Evolutionary conservation across 2,113 vertebrate species (phyloP), one percentile per base, ranked within the genome.

Genomic region (Empidonax traillii): DNA sequence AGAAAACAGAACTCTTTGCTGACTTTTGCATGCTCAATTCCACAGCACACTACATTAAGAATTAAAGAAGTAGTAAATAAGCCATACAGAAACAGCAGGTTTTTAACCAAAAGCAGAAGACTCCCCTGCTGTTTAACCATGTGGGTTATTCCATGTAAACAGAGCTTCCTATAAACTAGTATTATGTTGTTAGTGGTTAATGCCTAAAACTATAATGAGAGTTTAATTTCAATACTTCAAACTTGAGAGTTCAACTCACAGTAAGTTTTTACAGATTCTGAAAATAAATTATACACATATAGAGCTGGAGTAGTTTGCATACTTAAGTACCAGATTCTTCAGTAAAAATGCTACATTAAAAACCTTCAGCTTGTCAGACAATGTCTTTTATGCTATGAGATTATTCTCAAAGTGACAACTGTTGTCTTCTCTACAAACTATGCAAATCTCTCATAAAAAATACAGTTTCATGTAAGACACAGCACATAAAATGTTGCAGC

Each of bases 11-110:
- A 97, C 97, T 97, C 97, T 96, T 73, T 94, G 89, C 97, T 96
- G 97, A 98, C 97, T 98, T 97, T 68, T 89, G 97, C 86, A 98
- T 97, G 96, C 96, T 94, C 96, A 96, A 44, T 97, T 97, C 97
- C 97, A 97, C 74, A 87, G 97, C 97, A 98, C 97, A 97, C 97
- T 97, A 96, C 97, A 96, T 97, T 91, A 98, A 97, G 97, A 98
- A 98, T 98, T 98, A 98, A 98, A 97, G 94, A 94, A 95, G 98
- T 84, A 97, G 97, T 98, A 98, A 98, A 98, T 98, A 98, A 98
- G 89, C 68, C 95, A 96, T 85, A 97, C 35, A 97, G 95, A 97
- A 98, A 97, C 96, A 97, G 97, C 94, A 97, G 96, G 84, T 95
- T 97, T 97, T 97, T 97, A 98, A 98, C 97, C 94, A 95, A 98